A percentile compares a stretch with the other conserved stretches of the same genome.
Evolutionary conservation across 2,113 vertebrate genomes (phyloP).

Genomic region (Protobothrops flavoviridis): DNA sequence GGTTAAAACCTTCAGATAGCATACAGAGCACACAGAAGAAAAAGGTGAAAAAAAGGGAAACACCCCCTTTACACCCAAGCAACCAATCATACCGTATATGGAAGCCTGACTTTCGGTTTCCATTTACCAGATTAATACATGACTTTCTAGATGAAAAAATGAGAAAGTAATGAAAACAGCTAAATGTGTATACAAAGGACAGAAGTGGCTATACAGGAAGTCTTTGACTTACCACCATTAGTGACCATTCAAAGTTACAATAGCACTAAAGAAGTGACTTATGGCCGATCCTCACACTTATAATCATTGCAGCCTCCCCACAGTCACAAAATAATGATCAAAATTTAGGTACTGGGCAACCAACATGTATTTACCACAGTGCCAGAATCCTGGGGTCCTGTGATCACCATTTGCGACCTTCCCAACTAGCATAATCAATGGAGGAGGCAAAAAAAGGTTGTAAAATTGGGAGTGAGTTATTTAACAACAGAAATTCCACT

Average conservation of each 20-base stretch:
- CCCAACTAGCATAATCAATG: background rate
- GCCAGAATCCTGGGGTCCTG: background rate
- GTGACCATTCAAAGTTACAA: background rate
- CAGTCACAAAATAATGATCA: background rate
- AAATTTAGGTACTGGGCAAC: background rate
- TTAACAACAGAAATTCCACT: background rate
- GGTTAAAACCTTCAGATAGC: background rate
- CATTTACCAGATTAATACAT: background rate
- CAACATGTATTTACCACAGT: background rate
- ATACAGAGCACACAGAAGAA: background rate
- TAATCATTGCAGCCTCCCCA: background rate
- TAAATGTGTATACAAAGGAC: background rate
- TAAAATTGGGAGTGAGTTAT: background rate
- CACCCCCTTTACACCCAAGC: background rate
- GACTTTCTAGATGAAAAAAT: background rate
- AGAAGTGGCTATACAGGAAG: background rate
- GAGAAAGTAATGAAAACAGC: background rate
- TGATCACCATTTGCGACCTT: background rate
- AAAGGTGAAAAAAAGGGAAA: background rate
- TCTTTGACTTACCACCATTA: background rate
- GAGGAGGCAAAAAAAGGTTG: background rate
- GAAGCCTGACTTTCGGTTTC: background rate
- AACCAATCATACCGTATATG: background rate
- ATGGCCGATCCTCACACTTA: background rate
- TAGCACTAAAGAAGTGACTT: background rate